Percentiles rank a stretch among this genome's conserved stretches.
Conservation (phyloP, 35 echinoderm and acorn worm species). For the Heliocidaris tuberculata region DNA sequence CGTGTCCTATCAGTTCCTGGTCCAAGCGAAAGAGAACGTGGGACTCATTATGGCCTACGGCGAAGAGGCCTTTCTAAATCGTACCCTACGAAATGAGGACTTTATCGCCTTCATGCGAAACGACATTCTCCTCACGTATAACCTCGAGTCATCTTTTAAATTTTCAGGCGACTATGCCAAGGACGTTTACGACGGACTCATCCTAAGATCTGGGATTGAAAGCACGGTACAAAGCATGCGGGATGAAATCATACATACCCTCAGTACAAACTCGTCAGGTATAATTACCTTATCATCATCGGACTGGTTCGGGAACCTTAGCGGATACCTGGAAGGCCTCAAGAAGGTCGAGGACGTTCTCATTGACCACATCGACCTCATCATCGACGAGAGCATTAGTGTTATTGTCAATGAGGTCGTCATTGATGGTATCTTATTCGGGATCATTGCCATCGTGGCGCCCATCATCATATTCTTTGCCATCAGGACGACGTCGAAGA, state of each 20-base stretch:
- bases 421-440: conserved; percentile 42
- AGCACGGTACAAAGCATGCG: neutral
- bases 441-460: conserved; percentile 49
- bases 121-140: conserved; percentile 31
- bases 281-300: neutral
- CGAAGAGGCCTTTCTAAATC: conserved; percentile 51
- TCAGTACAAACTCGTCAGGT: neutral
- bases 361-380: conserved; percentile 28
- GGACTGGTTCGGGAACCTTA: conserved; percentile 32
- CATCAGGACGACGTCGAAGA: conserved; percentile 47
- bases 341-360: neutral
- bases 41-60: conserved; percentile 59
- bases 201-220: conserved; percentile 5
- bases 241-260: neutral
- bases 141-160: conserved; percentile 45
- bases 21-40: conserved; percentile 61
- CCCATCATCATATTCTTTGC: conserved; percentile 57
- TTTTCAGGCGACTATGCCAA: neutral
- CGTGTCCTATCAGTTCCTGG: conserved; percentile 51
- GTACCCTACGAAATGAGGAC: neutral
- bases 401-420: conserved; percentile 1
- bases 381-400: conserved; percentile 9
- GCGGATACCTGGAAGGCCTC: conserved; percentile 1
- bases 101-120: conserved; percentile 55
- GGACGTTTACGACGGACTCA: neutral